Base-by-base conservation (phyloP, 2,888 invertebrate species). In the Melikaiella ostensackeni region DNA sequence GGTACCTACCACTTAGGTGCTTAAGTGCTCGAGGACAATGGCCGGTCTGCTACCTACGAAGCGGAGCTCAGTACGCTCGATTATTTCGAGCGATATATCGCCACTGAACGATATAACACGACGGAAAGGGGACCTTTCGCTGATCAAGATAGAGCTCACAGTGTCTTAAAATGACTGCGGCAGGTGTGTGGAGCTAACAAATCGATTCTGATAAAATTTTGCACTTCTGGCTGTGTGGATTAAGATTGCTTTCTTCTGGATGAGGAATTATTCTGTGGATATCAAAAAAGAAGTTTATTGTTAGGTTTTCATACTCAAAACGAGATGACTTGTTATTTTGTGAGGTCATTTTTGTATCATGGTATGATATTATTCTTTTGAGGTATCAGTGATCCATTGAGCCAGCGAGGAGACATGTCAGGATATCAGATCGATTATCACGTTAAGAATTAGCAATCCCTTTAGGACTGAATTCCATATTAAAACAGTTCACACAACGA, bases 21-120 rank as follows among this genome's bases (percentile, higher is more conserved):
- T 74, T 74, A 57, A 76, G 64, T 75, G 77, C 78, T 76, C 27
- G 27, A 81, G 81, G 80, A 81, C 81, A 80, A 81, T 81, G 77
- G 81, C 77, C 78, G 75, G 75, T 77, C 55, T 21, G 81, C 79
- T 81, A 81, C 79, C 78, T 78, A 77, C 77, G 70, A 62, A 77
- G 78, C 78, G 77, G 77, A 61, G 76, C 77, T 75, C 79, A 76
- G 55, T 9, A 21, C 21, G 64, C 38, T 64, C 79, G 81, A 79
- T 81, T 79, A 78, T 81, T 81, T 78, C 76, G 75, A 77, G 81
- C 81, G 78, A 81, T 80, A 81, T 80, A 81, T 80, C 79, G 79
- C 77, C 35, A 9, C 55, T 21, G 35, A 24, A 64, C n/a, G 63
- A 64, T 64, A 35, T 21, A 64, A 42, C 82, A 82, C 78, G 79